These are phyloP conservation scores for Plotosus lineatus DNA, from an alignment of 2,113 vertebrate species.

Conservation along the genomic window DNA sequence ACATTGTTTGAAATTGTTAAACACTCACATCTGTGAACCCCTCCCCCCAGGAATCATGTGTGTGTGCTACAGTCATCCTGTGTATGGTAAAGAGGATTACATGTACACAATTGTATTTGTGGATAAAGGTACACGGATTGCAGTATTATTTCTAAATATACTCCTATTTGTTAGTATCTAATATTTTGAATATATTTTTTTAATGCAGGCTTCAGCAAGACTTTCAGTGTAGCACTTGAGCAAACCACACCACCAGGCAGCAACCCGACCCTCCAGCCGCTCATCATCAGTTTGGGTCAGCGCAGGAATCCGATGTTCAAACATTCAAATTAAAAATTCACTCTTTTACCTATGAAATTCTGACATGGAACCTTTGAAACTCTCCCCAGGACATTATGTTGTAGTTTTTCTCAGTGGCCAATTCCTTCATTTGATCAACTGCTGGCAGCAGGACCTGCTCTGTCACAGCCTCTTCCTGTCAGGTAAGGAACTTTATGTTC, in stretches of 20 bases:
- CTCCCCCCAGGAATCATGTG: slow-evolving; percentile 82
- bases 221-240: slow-evolving; percentile 77
- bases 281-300: slow-evolving; percentile 89
- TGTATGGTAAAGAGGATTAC: slow-evolving; percentile 67
- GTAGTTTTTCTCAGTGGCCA: slow-evolving; percentile 82
- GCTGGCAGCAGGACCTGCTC: slow-evolving; percentile 84
- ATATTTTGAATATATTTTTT: background rate
- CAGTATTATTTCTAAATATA: background rate
- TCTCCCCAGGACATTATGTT: slow-evolving; percentile 81
- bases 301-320: slow-evolving; percentile 25
- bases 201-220: slow-evolving; percentile 83
- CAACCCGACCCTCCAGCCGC: slow-evolving; percentile 63
- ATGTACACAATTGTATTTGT: slow-evolving; percentile 82
- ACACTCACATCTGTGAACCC: background rate
- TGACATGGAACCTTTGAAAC: background rate
- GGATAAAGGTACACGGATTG: slow-evolving; percentile 79
- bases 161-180: background rate
- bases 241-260: slow-evolving; percentile 52
- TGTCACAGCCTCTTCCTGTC: slow-evolving; percentile 90
- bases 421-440: slow-evolving; percentile 91
- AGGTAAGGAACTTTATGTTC: slow-evolving; percentile 67
- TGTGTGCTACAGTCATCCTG: slow-evolving; percentile 79
- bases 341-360: background rate
- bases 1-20: no score
- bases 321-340: background rate